Conservation (phyloP, 2,797 vertebrate species). For the Leucoraja ocellata region DNA sequence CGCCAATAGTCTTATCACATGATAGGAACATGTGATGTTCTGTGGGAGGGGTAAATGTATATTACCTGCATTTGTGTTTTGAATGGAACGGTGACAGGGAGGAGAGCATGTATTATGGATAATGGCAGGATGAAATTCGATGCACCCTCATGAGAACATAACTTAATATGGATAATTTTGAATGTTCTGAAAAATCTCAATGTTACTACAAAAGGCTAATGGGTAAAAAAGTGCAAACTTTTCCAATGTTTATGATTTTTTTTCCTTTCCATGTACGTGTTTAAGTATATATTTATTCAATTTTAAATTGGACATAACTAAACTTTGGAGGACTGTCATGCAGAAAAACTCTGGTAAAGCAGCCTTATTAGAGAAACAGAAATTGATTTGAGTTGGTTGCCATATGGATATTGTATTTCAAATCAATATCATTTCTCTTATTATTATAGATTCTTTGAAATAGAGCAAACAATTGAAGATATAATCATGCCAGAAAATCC, state of each 20-base stretch:
- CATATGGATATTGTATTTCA: not conserved
- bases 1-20: not conserved
- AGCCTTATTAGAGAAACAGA: not conserved
- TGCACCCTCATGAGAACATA: not conserved
- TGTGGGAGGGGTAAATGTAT: not conserved
- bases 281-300: not conserved
- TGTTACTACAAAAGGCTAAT: not conserved
- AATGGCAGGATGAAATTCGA: not conserved
- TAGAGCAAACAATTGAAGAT: not conserved
- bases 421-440: not conserved
- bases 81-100: not conserved
- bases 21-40: not conserved
- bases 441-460: not conserved
- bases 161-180: not conserved
- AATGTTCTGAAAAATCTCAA: not conserved
- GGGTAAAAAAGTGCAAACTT: not conserved
- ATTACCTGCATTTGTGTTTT: not conserved
- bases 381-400: not conserved
- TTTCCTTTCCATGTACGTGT: not conserved
- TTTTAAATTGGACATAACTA: not conserved
- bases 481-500: conserved; percentile 63
- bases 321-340: not conserved
- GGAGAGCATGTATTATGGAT: not conserved
- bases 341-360: not conserved
- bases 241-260: not conserved